These are phyloP conservation scores for Tribolium freemani DNA, from an alignment of 2,888 invertebrate genomes.

Conservation along the genomic window DNA sequence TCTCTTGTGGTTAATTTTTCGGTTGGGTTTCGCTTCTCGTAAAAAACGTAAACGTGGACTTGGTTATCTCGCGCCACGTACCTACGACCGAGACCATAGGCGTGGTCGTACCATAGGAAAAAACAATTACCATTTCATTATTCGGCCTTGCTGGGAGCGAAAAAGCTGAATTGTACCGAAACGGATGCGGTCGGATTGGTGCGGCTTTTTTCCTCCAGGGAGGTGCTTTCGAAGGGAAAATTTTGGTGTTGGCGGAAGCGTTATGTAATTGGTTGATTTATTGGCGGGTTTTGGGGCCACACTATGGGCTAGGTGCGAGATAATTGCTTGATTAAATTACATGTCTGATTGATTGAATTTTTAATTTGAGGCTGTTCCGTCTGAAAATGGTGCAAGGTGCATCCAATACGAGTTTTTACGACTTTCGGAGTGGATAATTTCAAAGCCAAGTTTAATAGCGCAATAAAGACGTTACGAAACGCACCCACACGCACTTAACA, in stretches of 20 bases:
- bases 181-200: neutral
- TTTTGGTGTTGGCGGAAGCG: too few relatives aligned
- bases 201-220: too few relatives aligned
- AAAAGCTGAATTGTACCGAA: slow-evolving; percentile 5
- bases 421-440: neutral
- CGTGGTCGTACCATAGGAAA: neutral
- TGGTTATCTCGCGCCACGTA: neutral
- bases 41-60: neutral
- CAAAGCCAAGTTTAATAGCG: slow-evolving; percentile 28
- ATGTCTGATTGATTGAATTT: too few relatives aligned
- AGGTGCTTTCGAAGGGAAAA: too few relatives aligned
- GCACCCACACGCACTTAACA: slow-evolving; percentile 13
- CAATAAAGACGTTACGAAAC: slow-evolving; percentile 33
- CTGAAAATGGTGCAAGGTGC: too few relatives aligned
- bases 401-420: too few relatives aligned
- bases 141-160: slow-evolving; percentile 23
- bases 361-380: neutral
- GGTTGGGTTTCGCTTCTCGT: neutral
- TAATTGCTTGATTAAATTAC: too few relatives aligned
- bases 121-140: neutral
- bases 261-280: too few relatives aligned
- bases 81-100: neutral
- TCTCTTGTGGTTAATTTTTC: neutral
- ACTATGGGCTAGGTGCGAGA: too few relatives aligned
- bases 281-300: too few relatives aligned